Base-by-base conservation (phyloP, 1,140 invertebrate genomes). In the Tachypleus tridentatus region DNA sequence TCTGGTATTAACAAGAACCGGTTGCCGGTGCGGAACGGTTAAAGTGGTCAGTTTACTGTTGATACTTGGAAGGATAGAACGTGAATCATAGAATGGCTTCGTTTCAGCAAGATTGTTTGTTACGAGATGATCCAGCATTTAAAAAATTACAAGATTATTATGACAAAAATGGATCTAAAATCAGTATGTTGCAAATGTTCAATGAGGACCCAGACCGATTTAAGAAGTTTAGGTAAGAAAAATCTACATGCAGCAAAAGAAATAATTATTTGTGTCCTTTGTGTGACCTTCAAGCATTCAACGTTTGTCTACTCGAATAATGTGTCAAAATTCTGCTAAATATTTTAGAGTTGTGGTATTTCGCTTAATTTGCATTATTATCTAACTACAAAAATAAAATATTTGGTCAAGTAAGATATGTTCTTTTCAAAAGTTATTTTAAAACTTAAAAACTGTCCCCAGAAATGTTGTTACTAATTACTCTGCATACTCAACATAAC, bases 131-230 rank as follows among this genome's bases (percentile, higher is more conserved):
- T 71, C 71, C 82, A 5, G 80, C 82, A 47, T 94, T 82, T 79
- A 79, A 82, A 71, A 84, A 87, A 73, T 77, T 95, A 47, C 80
- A 88, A 73, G 79, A 86, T 53, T 87, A 85, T 76, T 90, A 84
- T 72, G 77, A 85, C 64, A 73, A 74, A 7, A 83, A 86, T 71
- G 84, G 81, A 7, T 75, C 81, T 3, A 84, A 87, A 70, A 81
- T 95, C 5, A 84, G 88, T 69, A 89, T 94, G 70, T 81, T 81
- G 65, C 79, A 88, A 69, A 74, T 93, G 60, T 93, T 95, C 70
- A 78, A 84, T 67, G 76, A 85, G 70, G 87, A 94, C 79, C 74
- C 84, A 0, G 77, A 85, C 52, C 81, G 91, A 51, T 93, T 93
- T 73, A 77, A 86, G 49, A 89, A 89, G 75, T 88, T 84, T 77